phyloP scores from a whole-genome alignment of 1,140 invertebrate species.

The Melipona quadrifasciata region DNA sequence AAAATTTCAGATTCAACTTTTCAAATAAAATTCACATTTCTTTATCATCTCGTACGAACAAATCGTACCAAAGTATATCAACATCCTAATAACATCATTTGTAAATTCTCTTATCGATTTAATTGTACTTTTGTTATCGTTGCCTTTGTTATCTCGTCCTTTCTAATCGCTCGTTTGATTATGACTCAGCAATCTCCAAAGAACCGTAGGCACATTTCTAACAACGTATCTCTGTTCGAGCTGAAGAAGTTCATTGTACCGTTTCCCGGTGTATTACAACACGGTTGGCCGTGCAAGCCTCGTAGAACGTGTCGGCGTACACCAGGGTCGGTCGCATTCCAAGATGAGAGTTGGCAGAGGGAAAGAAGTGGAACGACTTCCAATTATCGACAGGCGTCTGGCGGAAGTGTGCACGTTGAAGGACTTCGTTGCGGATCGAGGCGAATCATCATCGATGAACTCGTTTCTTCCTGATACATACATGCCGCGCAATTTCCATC shows the following conservation, averaged over 20 bases:
- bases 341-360: constrained; percentile 41
- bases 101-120: not conserved
- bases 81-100: not conserved
- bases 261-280: constrained; percentile 22
- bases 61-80: not conserved
- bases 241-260: constrained; percentile 44
- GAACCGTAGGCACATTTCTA: not conserved
- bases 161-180: not conserved
- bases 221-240: constrained; percentile 13
- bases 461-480: constrained; percentile 9
- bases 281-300: constrained; percentile 2
- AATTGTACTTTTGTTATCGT: not conserved
- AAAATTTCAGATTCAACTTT: not conserved
- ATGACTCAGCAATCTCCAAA: constrained; percentile 10
- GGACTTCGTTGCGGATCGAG: constrained; percentile 24
- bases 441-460: constrained; percentile 12
- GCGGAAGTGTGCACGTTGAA: constrained; percentile 31
- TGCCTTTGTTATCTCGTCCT: not conserved
- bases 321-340: constrained; percentile 20
- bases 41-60: not conserved
- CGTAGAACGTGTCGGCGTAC: constrained; percentile 24
- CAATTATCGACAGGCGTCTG: constrained; percentile 48
- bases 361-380: constrained; percentile 40
- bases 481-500: not conserved
- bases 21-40: not conserved